Evolutionary conservation across 2,113 vertebrate species (phyloP).

Genomic region (Zosterops lateralis): DNA sequence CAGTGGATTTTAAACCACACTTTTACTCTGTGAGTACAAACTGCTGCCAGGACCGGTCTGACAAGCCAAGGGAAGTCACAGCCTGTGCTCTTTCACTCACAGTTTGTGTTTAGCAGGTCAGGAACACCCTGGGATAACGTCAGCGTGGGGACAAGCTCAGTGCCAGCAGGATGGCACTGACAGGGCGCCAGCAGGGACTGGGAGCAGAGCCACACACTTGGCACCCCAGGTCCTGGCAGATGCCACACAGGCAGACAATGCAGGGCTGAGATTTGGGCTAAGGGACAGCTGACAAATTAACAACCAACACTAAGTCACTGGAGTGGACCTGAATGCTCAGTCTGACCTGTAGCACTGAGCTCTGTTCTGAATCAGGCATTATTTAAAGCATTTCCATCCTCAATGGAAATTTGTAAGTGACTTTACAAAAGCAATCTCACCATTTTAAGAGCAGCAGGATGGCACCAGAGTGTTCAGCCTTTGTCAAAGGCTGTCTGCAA

Average conservation of each 20-base stretch:
- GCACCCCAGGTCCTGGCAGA: not conserved
- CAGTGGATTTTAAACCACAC: not conserved
- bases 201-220: not conserved
- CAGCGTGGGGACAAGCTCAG: not conserved
- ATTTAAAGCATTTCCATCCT: not conserved
- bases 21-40: not conserved
- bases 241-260: not conserved
- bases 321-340: not conserved
- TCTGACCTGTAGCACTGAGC: not conserved
- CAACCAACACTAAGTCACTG: not conserved
- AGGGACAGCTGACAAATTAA: not conserved
- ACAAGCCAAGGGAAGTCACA: not conserved
- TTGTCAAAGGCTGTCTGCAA: not conserved
- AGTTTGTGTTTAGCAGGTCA: not conserved
- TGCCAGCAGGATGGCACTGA: not conserved
- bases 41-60: not conserved
- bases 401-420: not conserved
- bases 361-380: not conserved
- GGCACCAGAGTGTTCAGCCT: not conserved
- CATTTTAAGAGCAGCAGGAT: not conserved
- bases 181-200: not conserved
- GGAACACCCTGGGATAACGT: not conserved
- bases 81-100: not conserved
- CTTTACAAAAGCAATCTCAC: not conserved
- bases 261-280: not conserved